Evolutionary conservation across 2,888 invertebrate genomes (phyloP).

Genomic region (Cynaeus angustus): DNA sequence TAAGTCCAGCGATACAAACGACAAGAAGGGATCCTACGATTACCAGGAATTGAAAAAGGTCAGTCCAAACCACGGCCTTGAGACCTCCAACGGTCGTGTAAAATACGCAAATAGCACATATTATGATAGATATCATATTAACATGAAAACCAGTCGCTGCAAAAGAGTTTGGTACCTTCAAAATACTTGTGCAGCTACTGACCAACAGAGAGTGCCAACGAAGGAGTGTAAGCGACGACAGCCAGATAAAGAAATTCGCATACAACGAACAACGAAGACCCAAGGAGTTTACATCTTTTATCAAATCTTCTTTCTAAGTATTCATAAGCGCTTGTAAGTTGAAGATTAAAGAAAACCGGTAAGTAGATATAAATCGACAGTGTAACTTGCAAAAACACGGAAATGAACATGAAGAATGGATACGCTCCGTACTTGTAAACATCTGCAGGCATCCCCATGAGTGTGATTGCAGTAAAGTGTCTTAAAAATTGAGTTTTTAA

Average conservation of each 20-base stretch:
- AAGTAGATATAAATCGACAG: conserved; percentile 72
- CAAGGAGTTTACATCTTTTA: conserved; percentile 75
- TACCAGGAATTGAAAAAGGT: conserved; percentile 72
- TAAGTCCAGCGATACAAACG: conserved; percentile 69
- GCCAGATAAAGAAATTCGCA: conserved; percentile 76
- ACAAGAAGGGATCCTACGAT: conserved; percentile 73
- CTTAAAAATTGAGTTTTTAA: conserved; percentile 69
- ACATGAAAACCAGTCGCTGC: conserved; percentile 80
- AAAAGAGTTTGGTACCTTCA: not conserved
- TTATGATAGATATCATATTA: conserved; percentile 77
- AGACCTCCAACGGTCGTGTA: conserved; percentile 81
- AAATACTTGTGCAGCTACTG: too few relatives aligned
- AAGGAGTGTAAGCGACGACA: conserved; percentile 81
- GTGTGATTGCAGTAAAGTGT: conserved; percentile 82
- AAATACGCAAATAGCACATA: conserved; percentile 82
- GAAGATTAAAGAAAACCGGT: conserved; percentile 81
- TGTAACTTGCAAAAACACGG: conserved; percentile 65
- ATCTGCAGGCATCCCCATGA: conserved; percentile 84
- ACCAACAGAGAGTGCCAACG: conserved; percentile 82
- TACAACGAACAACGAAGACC: conserved; percentile 76
- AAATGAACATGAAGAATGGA: conserved; percentile 73
- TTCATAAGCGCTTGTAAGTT: conserved; percentile 81
- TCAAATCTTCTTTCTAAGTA: conserved; percentile 80
- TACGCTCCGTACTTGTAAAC: conserved; percentile 82
- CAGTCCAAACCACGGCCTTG: conserved; percentile 79